Conservation (phyloP, 2,797 vertebrate species). For the Tachyglossus aculeatus region DNA sequence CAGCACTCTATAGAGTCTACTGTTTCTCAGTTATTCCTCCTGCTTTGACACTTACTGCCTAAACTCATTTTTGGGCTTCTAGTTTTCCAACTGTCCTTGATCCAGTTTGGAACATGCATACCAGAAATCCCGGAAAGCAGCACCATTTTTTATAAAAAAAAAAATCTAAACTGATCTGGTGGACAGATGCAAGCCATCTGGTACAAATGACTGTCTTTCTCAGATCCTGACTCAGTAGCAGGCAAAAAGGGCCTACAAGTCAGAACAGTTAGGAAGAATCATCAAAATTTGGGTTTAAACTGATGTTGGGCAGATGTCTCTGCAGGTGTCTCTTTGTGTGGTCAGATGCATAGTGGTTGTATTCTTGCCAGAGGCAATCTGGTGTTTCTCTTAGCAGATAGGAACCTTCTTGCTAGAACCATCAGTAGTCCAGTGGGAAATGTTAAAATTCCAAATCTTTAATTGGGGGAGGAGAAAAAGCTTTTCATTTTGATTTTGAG, state of each 20-base stretch:
- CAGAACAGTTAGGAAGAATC: neutral
- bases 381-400: conserved; percentile 6
- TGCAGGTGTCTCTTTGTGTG: neutral
- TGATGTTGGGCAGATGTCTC: neutral
- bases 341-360: neutral
- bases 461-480: no score
- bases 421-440: neutral
- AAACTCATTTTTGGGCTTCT: conserved; percentile 41
- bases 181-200: conserved; percentile 58
- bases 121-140: conserved; percentile 63
- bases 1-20: neutral
- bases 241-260: neutral
- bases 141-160: conserved; percentile 42
- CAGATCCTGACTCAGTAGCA: conserved; percentile 11
- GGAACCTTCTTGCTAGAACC: neutral
- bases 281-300: neutral
- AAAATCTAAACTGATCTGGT: conserved; percentile 47
- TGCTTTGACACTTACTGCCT: conserved; percentile 11
- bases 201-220: conserved; percentile 24
- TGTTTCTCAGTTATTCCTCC: neutral
- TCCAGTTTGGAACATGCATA: conserved; percentile 43
- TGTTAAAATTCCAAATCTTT: neutral
- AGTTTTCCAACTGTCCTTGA: conserved; percentile 65
- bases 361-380: neutral
- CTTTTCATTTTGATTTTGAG: no score